Base-by-base conservation (phyloP, 2,888 invertebrate species). In the Agriopis aurantiaria region DNA sequence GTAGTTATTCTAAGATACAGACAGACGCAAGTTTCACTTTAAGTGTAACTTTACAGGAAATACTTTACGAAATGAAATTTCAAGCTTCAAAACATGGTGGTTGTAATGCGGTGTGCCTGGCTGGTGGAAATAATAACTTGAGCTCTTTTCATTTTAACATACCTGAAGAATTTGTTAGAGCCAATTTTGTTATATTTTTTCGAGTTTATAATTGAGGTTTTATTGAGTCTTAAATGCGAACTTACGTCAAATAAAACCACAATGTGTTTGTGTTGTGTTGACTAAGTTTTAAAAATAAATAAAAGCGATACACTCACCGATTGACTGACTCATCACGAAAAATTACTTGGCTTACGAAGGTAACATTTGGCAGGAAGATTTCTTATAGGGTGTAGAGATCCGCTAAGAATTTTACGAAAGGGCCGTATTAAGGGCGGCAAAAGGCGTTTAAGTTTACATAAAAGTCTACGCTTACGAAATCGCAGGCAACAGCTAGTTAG, bases 51-150 rank as follows among this genome's bases (percentile, higher is more conserved):
- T 41, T 41, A 33, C 33, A 49, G 40, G 48, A 60, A 49, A 40
- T 60, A 60, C 49, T 60, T 41, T 60, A 60, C 60, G 40, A 41
- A 41, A 60, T 60, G 8, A 49, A 60, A 60, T 60, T 60, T 60
- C 49, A 49, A 60, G 40, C 14, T 51, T 49, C 40, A 40, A 60
- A 60, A 6, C 14, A 10, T 33, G 10, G 60, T 40, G 49, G 49
- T 41, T 41, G 49, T 60, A 14, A 60, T 58, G 58, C 23, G 58
- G 58, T 58, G 23, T 33, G n/a, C 33, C 46, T 3, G 8, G 14
- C 14, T n/a, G 5, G 23, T 56, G 7, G 7, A 45, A 56, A 56
- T 9, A 43, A 45, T 58, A 43, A 56, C 0, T 56, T 43, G 43
- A 45, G 45, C 57, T 58, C 23, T 46, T 58, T 23, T 58, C 45